Percentiles rank a stretch among this genome's conserved stretches.
These are phyloP conservation scores for Brachionus rotundiformis DNA, from an alignment of 1,140 invertebrate genomes.

Conservation along the genomic window DNA sequence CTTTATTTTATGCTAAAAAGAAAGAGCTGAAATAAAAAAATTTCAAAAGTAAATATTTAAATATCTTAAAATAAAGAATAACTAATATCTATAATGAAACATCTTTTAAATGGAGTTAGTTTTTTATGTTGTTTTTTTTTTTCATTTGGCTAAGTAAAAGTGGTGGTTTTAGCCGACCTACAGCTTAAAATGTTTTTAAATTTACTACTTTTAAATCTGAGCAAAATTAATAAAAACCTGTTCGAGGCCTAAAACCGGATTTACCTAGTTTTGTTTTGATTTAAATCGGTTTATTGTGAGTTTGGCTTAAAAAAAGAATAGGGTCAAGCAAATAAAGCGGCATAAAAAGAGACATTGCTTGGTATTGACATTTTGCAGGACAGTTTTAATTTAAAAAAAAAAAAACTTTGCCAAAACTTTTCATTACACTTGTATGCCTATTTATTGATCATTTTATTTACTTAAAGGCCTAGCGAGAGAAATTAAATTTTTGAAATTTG, in stretches of 20 bases:
- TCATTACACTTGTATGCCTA: not conserved
- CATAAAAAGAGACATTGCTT: not conserved
- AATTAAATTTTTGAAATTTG: slow-evolving; percentile 49
- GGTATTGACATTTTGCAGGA: not conserved
- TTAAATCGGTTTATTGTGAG: not conserved
- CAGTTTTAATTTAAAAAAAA: not conserved
- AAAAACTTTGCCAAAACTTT: slow-evolving; percentile 12
- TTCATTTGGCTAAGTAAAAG: not conserved
- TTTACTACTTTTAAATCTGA: slow-evolving; percentile 14
- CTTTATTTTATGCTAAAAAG: slow-evolving; percentile 3
- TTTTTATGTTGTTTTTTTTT: too few relatives aligned
- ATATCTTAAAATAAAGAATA: not conserved
- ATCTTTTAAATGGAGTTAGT: not conserved
- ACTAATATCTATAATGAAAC: not conserved
- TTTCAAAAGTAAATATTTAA: slow-evolving; percentile 22
- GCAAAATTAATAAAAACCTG: not conserved
- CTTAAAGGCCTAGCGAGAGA: slow-evolving; percentile 1
- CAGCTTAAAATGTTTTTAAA: not conserved
- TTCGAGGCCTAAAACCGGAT: slow-evolving; percentile 1
- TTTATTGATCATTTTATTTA: slow-evolving; percentile 48
- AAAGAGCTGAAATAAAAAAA: slow-evolving; percentile 11
- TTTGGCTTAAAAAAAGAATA: slow-evolving; percentile 3
- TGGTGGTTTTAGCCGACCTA: not conserved
- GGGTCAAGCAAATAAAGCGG: slow-evolving; percentile 15
- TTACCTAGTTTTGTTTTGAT: slow-evolving; percentile 32